phyloP scores from a whole-genome alignment of 2,888 invertebrate species.

The Clanis bilineata region DNA sequence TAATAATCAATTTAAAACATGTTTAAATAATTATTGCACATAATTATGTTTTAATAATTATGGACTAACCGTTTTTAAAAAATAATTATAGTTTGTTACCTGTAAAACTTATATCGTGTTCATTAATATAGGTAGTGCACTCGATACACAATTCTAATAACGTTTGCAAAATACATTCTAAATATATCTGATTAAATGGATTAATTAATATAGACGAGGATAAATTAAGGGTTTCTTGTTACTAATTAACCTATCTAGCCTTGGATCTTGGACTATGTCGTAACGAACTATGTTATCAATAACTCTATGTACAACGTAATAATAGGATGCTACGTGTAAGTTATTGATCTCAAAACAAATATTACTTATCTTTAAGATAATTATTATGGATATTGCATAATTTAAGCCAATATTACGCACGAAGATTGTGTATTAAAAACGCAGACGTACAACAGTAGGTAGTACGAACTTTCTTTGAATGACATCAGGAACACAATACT shows the following conservation, averaged over 20 bases:
- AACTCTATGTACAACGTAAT: neutral
- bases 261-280: neutral
- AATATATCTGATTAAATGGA: constrained; percentile 10
- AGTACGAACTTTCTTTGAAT: too few relatives aligned
- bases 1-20: too few relatives aligned
- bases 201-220: constrained; percentile 3
- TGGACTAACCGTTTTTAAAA: too few relatives aligned
- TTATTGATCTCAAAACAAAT: too few relatives aligned
- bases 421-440: too few relatives aligned
- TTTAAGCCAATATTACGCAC: too few relatives aligned
- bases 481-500: too few relatives aligned
- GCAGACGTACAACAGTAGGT: too few relatives aligned
- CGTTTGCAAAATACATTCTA: constrained; percentile 7
- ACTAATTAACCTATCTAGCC: constrained; percentile 3
- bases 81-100: neutral
- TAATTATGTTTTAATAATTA: neutral
- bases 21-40: too few relatives aligned
- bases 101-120: neutral
- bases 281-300: neutral
- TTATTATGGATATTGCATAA: too few relatives aligned
- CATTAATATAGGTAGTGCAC: neutral
- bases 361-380: too few relatives aligned
- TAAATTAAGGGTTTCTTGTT: constrained; percentile 11
- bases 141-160: neutral
- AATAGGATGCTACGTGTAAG: too few relatives aligned